These are phyloP conservation scores for Byasa hedistus DNA, from an alignment of 2,888 invertebrate genomes.

Conservation along the genomic window DNA sequence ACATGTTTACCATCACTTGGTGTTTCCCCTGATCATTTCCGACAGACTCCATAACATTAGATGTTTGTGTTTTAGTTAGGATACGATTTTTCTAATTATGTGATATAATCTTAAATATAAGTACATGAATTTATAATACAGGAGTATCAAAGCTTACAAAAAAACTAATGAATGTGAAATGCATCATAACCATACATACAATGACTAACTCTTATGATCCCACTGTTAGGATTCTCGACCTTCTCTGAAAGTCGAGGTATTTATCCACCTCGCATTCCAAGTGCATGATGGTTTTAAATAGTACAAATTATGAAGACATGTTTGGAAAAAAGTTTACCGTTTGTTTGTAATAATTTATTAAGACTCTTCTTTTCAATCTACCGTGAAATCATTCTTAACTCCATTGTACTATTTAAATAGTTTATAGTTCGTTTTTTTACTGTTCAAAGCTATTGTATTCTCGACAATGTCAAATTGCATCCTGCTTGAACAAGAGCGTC, in stretches of 20 bases:
- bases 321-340: background rate
- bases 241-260: too few relatives aligned
- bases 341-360: background rate
- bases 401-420: background rate
- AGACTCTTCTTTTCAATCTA: background rate
- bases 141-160: background rate
- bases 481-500: slow-evolving; percentile 2
- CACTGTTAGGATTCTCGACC: too few relatives aligned
- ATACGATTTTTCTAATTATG: slow-evolving; percentile 20
- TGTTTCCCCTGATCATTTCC: slow-evolving; percentile 19
- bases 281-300: too few relatives aligned
- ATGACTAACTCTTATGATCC: too few relatives aligned
- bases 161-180: background rate
- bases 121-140: background rate
- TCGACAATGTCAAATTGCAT: slow-evolving; percentile 5
- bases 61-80: slow-evolving; percentile 12
- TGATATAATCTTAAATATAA: too few relatives aligned
- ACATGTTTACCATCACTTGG: background rate
- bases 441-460: slow-evolving; percentile 10
- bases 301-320: background rate
- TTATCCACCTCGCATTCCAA: too few relatives aligned
- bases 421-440: background rate
- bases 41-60: slow-evolving; percentile 24
- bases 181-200: background rate
- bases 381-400: background rate